Evolutionary conservation across 2,888 invertebrate genomes (phyloP), one percentile per base, ranked within the genome.

Genomic region (Coenonympha arcania): DNA sequence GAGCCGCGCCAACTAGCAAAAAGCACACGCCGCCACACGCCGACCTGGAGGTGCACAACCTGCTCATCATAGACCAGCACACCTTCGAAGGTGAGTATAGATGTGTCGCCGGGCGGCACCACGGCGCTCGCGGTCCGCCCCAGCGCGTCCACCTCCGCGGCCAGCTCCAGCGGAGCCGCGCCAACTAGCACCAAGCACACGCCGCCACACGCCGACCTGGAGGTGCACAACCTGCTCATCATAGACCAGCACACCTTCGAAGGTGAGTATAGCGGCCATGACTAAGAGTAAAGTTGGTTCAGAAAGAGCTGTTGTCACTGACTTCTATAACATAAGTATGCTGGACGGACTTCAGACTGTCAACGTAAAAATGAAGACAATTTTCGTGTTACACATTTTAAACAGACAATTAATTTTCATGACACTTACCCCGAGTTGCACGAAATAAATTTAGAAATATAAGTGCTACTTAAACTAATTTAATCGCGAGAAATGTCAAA

Each of bases 171-270:
- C 62, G 73, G 58, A 60, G 64, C 64, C 60, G 71, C 58, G 58
- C 65, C 64, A 66, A 66, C 55, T 64, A 15, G 93, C 93, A 50
- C 94, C 0, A 92, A 92, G 65, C 69, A 67, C 63, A 66, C 68
- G 62, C 68, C 94, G 57, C 90, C 86, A 66, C 94, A 95, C 0
- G 92, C 94, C 69, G 97, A 98, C 80, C 89, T 95, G n/a, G 96
- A 98, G 79, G 91, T 95, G 19, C 94, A 96, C 78, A 95, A 93
- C 77, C 88, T 99, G 58, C 88, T 99, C 18, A 88, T 99, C 42
- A 91, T 99, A 52, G 97, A 99, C 87, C 96, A 98, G 69, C 96
- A 98, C 78, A 98, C 98, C 0, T 98, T 98, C 76, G 98, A 98
- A 87, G 90, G 88, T 88, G n/a, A 11, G 46, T 30, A n/a, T 93